Conservation (phyloP, 1,140 invertebrate genomes). For the Antheraea pernyi region DNA sequence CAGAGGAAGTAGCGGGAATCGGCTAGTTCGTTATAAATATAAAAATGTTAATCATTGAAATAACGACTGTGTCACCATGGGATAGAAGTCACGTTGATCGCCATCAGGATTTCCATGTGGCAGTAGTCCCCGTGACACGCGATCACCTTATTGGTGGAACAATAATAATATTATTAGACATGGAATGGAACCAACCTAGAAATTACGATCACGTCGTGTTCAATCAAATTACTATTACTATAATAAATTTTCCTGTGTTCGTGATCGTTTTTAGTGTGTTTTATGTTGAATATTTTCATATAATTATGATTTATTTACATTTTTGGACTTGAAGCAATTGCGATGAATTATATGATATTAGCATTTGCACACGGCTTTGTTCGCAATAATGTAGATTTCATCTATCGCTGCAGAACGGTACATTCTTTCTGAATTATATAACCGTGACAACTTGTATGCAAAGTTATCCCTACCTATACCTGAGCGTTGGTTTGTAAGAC, state of each 20-base stretch:
- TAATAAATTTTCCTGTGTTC: constrained; percentile 33
- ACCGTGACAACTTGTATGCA: no score
- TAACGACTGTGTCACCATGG: constrained; percentile 20
- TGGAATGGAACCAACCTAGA: constrained; percentile 27
- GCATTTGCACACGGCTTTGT: no score
- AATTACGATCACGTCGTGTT: constrained; percentile 37
- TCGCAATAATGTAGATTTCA: no score
- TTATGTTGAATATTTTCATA: neutral
- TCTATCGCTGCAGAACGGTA: no score
- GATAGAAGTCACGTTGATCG: constrained; percentile 22
- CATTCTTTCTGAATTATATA: no score
- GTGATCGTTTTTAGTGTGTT: constrained; percentile 30
- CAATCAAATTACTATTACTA: constrained; percentile 43
- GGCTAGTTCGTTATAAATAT: no score
- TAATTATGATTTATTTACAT: no score
- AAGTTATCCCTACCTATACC: no score
- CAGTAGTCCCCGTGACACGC: constrained; percentile 29
- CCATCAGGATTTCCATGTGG: neutral
- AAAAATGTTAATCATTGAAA: neutral
- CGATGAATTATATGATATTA: no score
- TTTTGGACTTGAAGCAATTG: no score
- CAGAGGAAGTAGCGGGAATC: no score
- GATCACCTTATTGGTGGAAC: constrained; percentile 39
- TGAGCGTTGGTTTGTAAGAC: no score
- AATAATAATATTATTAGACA: constrained; percentile 45